A percentile compares a stretch with the other conserved stretches of the same genome.
phyloP scores from a whole-genome alignment of 2,113 vertebrate genomes.

The Ammodytes dubius region DNA sequence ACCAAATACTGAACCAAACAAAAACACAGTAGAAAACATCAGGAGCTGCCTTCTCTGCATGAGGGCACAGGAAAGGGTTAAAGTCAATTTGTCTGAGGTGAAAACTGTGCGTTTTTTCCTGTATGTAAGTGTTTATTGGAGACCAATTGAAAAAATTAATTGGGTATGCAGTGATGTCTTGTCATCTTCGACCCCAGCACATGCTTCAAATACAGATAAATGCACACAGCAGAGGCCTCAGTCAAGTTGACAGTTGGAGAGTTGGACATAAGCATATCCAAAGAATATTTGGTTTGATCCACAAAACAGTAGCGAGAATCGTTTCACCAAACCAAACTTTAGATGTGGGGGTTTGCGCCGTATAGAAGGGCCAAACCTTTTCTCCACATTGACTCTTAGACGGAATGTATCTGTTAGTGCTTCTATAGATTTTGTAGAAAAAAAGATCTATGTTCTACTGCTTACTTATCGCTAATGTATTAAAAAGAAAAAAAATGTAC shows the following conservation, averaged over 20 bases:
- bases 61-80: constrained; percentile 45
- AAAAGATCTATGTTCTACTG: constrained; percentile 89
- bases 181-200: constrained; percentile 35
- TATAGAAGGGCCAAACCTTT: constrained; percentile 70
- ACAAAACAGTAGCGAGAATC: constrained; percentile 68
- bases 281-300: constrained; percentile 79
- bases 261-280: constrained; percentile 71
- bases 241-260: constrained; percentile 44
- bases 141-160: not conserved
- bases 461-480: constrained; percentile 89
- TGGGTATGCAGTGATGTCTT: constrained; percentile 35
- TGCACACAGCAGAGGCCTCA: constrained; percentile 47
- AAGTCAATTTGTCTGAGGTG: constrained; percentile 56
- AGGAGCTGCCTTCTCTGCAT: constrained; percentile 39
- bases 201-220: constrained; percentile 26
- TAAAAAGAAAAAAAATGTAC: constrained; percentile 80
- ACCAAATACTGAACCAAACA: constrained; percentile 81
- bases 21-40: constrained; percentile 61
- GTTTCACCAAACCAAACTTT: constrained; percentile 71
- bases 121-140: constrained; percentile 26
- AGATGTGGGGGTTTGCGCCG: constrained; percentile 67
- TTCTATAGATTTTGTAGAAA: constrained; percentile 91
- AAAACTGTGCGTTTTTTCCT: constrained; percentile 43
- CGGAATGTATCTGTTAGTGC: constrained; percentile 90
- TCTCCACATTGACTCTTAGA: constrained; percentile 86